Conservation (phyloP, 2,888 invertebrate genomes). For the Helobdella robusta region DNA sequence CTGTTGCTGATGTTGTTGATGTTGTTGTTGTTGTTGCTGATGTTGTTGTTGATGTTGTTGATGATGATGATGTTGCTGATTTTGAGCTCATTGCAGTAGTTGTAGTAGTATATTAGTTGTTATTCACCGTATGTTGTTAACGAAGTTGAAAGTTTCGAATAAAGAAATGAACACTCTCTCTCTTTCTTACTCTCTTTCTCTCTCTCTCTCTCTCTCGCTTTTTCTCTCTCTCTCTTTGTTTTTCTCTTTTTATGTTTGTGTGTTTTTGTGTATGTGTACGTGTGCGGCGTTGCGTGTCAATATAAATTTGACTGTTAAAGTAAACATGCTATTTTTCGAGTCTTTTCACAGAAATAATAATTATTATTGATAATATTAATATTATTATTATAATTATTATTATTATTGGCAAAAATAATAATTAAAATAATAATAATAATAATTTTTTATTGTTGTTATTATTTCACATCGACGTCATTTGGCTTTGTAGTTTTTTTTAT, state of each 20-base stretch:
- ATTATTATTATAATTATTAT: conserved; percentile 20
- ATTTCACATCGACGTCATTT: no score
- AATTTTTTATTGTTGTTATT: no score
- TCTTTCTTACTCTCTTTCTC: no score
- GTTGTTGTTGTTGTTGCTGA: conserved; percentile 17
- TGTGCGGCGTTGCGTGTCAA: no score
- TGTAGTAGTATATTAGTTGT: neutral
- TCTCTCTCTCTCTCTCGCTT: no score
- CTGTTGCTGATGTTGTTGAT: conserved; percentile 18
- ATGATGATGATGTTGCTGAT: conserved; percentile 22
- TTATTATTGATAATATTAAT: conserved; percentile 6
- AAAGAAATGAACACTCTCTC: conserved; percentile 3
- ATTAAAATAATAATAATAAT: conserved; percentile 15
- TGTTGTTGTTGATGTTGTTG: conserved; percentile 19
- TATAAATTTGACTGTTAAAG: no score
- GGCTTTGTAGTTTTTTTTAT: no score
- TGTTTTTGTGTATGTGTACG: no score
- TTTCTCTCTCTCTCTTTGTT: no score
- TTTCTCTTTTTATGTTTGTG: no score
- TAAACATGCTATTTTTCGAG: no score
- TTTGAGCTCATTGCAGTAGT: conserved; percentile 4
- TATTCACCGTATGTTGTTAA: conserved; percentile 1
- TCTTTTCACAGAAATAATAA: conserved; percentile 8
- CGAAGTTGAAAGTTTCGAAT: conserved; percentile 9
- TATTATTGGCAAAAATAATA: neutral